phyloP scores from a whole-genome alignment of 2,888 invertebrate species.

The Diplazon laetatorius region DNA sequence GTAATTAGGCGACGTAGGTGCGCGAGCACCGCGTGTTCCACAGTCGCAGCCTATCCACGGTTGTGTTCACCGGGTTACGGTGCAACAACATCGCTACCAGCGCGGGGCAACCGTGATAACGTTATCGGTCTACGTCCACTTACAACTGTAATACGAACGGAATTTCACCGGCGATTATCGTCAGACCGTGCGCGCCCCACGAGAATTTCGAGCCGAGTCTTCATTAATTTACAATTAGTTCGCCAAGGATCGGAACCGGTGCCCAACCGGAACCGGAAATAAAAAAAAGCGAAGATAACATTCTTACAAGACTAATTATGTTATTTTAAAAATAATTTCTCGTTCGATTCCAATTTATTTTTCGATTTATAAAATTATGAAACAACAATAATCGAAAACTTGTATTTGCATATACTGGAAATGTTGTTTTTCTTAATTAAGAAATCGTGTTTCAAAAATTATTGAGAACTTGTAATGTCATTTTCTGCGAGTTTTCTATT shows the following conservation, averaged over 20 bases:
- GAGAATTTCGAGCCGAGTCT: slow-evolving; percentile 15
- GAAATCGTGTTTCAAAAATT: too few relatives aligned
- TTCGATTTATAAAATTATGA: too few relatives aligned
- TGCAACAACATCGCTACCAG: slow-evolving; percentile 54
- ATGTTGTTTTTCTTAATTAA: too few relatives aligned
- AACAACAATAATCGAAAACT: too few relatives aligned
- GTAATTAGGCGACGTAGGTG: slow-evolving; percentile 63
- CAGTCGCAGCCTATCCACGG: slow-evolving; percentile 41
- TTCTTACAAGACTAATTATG: too few relatives aligned
- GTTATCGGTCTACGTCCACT: slow-evolving; percentile 64
- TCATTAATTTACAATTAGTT: slow-evolving; percentile 37
- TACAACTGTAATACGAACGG: slow-evolving; percentile 49
- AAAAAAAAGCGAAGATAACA: too few relatives aligned
- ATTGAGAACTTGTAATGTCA: too few relatives aligned
- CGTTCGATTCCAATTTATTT: too few relatives aligned
- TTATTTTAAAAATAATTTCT: too few relatives aligned
- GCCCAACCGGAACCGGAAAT: too few relatives aligned
- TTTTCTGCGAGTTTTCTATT: too few relatives aligned
- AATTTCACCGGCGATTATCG: slow-evolving; percentile 35
- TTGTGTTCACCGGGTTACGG: slow-evolving; percentile 13
- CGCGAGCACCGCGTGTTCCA: slow-evolving; percentile 47
- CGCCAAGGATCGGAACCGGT: background rate
- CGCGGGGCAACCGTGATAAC: slow-evolving; percentile 56
- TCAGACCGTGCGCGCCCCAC: slow-evolving; percentile 19
- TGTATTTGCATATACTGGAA: too few relatives aligned